A percentile compares a stretch with the other conserved stretches of the same genome.
Evolutionary conservation across 2,113 vertebrate genomes (phyloP).

Genomic region (Turnix velox): DNA sequence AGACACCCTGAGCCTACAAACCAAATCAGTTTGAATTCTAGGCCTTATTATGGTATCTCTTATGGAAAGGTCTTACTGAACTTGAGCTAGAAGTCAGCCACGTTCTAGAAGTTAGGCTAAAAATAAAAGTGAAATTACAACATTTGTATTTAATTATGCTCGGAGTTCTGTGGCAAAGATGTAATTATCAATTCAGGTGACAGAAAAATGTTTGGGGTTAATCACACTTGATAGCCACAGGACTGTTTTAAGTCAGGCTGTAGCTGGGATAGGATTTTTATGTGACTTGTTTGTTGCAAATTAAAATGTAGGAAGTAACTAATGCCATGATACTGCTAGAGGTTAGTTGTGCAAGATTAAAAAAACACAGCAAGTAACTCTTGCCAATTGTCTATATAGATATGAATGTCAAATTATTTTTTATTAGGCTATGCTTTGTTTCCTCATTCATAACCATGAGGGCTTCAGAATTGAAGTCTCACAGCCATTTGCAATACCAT

Average conservation of each 20-base stretch:
- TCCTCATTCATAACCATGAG: neutral
- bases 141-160: neutral
- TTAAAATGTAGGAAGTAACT: neutral
- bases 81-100: neutral
- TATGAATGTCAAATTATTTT: neutral
- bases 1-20: neutral
- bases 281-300: neutral
- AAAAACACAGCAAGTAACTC: neutral
- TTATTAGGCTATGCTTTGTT: neutral
- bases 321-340: neutral
- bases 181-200: neutral
- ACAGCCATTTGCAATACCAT: accelerated
- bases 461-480: neutral
- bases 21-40: neutral
- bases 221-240: neutral
- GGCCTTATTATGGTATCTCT: neutral
- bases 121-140: neutral
- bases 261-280: neutral
- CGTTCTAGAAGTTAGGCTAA: neutral
- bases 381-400: neutral
- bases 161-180: neutral
- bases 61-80: neutral
- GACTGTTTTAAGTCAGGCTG: neutral
- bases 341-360: neutral
- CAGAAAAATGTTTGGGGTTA: neutral